phyloP scores from a whole-genome alignment of 2,113 vertebrate species.

The Nothobranchius kuhntae region DNA sequence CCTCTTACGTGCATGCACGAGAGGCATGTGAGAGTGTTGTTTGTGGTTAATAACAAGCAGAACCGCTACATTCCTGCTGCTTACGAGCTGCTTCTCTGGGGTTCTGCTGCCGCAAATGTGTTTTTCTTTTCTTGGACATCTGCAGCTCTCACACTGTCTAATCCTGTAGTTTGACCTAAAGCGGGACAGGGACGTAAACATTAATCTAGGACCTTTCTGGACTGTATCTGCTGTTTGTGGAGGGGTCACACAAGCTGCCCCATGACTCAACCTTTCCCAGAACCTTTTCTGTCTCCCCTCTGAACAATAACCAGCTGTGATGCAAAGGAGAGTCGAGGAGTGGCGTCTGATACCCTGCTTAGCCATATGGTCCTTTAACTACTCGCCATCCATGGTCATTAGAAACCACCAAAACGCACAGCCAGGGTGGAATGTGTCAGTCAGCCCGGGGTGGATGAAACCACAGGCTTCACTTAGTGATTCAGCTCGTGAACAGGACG shows the following conservation, averaged over 20 bases:
- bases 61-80: conserved; percentile 53
- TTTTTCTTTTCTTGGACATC: conserved; percentile 8
- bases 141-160: background rate
- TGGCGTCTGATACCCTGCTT: conserved; percentile 41
- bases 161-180: conserved; percentile 39
- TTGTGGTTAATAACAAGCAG: conserved; percentile 67
- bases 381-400: conserved; percentile 56
- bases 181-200: conserved; percentile 47
- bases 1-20: conserved; percentile 49
- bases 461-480: conserved; percentile 27
- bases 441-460: conserved; percentile 42
- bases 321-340: conserved; percentile 23
- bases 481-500: conserved; percentile 32
- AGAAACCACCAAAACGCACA: conserved; percentile 50
- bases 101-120: conserved; percentile 19
- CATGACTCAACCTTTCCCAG: conserved; percentile 68
- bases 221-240: conserved; percentile 24
- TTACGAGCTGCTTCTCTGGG: conserved; percentile 30
- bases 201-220: conserved; percentile 12
- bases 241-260: conserved; percentile 32
- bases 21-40: conserved; percentile 64
- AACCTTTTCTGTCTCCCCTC: conserved; percentile 39
- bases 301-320: conserved; percentile 73
- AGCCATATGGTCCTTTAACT: conserved; percentile 52
- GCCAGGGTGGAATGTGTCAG: conserved; percentile 42